phyloP scores from a whole-genome alignment of 2,888 invertebrate species.

The Xestia ashworthii region DNA sequence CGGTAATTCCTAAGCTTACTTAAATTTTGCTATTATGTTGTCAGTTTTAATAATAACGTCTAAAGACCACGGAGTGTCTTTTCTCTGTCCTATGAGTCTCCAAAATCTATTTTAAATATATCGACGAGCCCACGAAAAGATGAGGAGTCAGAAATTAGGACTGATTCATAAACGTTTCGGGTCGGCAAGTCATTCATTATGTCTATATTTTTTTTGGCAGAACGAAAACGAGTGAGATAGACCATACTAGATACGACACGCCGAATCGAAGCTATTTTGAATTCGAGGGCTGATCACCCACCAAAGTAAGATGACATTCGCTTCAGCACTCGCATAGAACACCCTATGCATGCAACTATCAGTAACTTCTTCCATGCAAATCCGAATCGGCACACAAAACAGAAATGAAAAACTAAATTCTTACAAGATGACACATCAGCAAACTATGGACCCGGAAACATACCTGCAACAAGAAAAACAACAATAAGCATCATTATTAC shows the following conservation, averaged over 20 bases:
- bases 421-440: slow-evolving; percentile 9
- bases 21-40: neutral
- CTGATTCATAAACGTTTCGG: neutral
- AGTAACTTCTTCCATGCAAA: neutral
- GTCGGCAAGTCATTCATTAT: too few species aligned
- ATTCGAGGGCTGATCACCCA: neutral
- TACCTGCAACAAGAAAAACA: slow-evolving; percentile 51
- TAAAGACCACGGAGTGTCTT: too few species aligned
- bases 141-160: neutral
- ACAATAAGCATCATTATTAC: slow-evolving; percentile 8
- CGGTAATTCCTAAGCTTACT: neutral
- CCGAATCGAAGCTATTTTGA: too few species aligned
- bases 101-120: neutral
- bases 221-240: neutral
- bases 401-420: neutral
- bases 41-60: neutral
- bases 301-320: neutral
- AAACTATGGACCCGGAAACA: slow-evolving; percentile 24
- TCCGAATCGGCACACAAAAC: neutral
- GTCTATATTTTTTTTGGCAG: neutral
- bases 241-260: too few species aligned
- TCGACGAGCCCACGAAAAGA: neutral
- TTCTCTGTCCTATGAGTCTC: neutral
- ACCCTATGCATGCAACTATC: neutral
- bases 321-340: neutral